Percentiles rank a stretch among this genome's conserved stretches.
Evolutionary conservation across 2,113 vertebrate species (phyloP).

Genomic region (Edolisoma coerulescens): DNA sequence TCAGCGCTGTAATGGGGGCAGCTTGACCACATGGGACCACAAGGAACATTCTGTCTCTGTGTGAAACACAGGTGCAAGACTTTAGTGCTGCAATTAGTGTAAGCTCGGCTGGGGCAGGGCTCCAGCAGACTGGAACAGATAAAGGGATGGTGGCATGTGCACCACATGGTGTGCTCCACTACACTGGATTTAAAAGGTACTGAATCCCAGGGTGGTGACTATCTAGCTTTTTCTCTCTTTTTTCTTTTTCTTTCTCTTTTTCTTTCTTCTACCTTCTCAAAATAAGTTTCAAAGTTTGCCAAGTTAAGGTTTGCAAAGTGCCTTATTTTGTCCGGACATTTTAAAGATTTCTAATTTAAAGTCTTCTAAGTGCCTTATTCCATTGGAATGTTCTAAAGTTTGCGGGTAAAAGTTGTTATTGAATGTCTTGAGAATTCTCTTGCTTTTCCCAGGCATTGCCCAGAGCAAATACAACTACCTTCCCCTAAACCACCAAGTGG

Average conservation of each 20-base stretch:
- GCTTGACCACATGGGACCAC: no score
- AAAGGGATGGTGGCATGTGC: neutral
- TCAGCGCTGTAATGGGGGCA: fast-evolving
- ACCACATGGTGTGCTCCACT: neutral
- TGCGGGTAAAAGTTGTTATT: neutral
- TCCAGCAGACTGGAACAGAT: neutral
- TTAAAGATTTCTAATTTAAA: neutral
- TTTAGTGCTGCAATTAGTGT: neutral
- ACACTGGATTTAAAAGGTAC: neutral
- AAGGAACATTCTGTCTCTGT: neutral
- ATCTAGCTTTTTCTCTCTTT: neutral
- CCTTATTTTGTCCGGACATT: neutral
- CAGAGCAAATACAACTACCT: neutral
- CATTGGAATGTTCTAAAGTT: neutral
- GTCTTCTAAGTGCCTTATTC: neutral
- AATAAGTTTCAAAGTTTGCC: neutral
- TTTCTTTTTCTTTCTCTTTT: neutral
- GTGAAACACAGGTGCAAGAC: neutral
- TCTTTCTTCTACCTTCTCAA: neutral
- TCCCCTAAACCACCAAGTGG: neutral
- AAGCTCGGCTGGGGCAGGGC: neutral
- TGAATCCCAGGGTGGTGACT: neutral
- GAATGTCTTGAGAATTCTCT: neutral
- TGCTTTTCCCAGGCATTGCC: neutral
- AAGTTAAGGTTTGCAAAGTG: neutral